Conservation (phyloP, 2,888 invertebrate species). For the Drosophila trichaetosa region DNA sequence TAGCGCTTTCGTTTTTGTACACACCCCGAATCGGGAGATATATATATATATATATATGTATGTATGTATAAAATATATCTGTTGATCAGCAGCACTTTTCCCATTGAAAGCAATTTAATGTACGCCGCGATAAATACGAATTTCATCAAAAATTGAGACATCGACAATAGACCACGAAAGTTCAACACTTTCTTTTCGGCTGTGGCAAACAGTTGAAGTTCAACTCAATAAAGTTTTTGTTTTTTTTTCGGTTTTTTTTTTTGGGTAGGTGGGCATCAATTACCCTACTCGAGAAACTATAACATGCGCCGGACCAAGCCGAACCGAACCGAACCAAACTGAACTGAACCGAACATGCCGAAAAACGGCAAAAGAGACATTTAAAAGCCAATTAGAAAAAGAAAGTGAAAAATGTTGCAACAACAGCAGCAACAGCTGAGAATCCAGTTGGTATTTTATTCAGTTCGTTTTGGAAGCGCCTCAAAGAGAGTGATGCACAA, state of each 20-base stretch:
- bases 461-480: not conserved
- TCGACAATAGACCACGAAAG: constrained; percentile 52
- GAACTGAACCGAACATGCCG: not conserved
- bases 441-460: constrained; percentile 34
- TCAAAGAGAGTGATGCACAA: constrained; percentile 62
- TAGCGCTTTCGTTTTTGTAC: constrained; percentile 64
- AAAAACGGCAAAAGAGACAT: constrained; percentile 13
- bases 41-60: not conserved
- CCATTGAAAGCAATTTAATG: constrained; percentile 73
- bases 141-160: constrained; percentile 62
- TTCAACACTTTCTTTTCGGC: constrained; percentile 72
- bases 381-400: constrained; percentile 52
- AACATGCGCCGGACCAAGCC: constrained; percentile 10
- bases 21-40: constrained; percentile 19
- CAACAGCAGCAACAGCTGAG: constrained; percentile 27
- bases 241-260: not conserved
- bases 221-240: constrained; percentile 29
- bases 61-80: constrained; percentile 45
- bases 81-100: constrained; percentile 61
- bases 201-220: constrained; percentile 53
- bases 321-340: constrained; percentile 4
- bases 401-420: constrained; percentile 71
- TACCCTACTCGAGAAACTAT: constrained; percentile 41
- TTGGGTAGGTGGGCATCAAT: constrained; percentile 64
- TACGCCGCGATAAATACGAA: constrained; percentile 68